Percentiles rank a stretch among this genome's conserved stretches.
Conservation (phyloP, 2,797 vertebrate genomes). For the Petrocephalus sullivani region DNA sequence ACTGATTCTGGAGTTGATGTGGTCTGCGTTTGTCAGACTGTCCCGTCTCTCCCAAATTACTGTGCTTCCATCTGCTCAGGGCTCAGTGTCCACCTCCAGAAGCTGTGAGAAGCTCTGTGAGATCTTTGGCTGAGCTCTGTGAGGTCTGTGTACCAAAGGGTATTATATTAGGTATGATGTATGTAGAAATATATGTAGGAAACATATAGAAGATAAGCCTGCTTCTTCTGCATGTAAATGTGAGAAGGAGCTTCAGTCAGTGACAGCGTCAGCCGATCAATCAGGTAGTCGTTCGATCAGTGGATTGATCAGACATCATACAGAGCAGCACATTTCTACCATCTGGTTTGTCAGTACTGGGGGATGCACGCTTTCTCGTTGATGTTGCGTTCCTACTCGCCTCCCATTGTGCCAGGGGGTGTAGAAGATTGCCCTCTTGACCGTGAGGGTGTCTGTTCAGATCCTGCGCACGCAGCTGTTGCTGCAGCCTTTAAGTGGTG, state of each 20-base stretch:
- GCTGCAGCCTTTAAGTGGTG: not conserved
- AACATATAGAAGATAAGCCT: not conserved
- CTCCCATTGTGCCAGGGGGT: not conserved
- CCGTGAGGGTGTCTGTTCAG: not conserved
- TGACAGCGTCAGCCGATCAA: not conserved
- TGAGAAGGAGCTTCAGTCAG: not conserved
- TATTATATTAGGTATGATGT: not conserved
- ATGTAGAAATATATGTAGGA: not conserved
- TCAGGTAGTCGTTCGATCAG: not conserved
- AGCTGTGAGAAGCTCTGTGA: not conserved
- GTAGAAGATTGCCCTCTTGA: not conserved
- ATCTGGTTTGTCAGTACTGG: not conserved
- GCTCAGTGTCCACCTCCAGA: not conserved
- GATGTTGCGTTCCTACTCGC: not conserved
- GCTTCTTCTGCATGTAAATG: not conserved
- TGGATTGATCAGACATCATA: not conserved
- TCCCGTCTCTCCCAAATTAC: not conserved
- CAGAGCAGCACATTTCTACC: not conserved
- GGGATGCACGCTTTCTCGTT: not conserved
- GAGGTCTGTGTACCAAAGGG: not conserved
- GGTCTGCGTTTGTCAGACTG: not conserved
- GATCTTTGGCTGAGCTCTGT: not conserved
- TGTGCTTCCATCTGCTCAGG: not conserved
- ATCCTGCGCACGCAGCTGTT: not conserved
- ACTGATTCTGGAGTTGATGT: not conserved